Percentiles rank a stretch among this genome's conserved stretches.
These are phyloP conservation scores for Leucophenga montana DNA, from an alignment of 2,888 invertebrate genomes.

Conservation along the genomic window DNA sequence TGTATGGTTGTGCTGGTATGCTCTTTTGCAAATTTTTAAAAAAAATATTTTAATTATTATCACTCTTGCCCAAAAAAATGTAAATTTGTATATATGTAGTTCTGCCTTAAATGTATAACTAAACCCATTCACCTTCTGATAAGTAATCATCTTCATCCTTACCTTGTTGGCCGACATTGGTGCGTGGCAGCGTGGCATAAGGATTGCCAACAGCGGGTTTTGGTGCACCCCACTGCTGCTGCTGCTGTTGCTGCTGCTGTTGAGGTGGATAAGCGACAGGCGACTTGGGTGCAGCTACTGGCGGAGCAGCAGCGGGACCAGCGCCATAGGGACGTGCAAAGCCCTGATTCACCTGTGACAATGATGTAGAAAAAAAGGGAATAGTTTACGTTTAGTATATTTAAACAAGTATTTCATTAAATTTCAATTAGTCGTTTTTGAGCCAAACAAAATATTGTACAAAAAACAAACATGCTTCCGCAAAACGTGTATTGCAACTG, in stretches of 20 bases:
- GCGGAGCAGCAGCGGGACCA: slow-evolving; percentile 48
- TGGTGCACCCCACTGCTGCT: slow-evolving; percentile 54
- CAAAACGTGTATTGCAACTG: slow-evolving; percentile 16
- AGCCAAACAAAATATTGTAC: background rate
- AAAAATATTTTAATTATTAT: slow-evolving; percentile 29
- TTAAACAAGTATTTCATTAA: no score
- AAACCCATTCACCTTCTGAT: slow-evolving; percentile 68
- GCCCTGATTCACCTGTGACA: slow-evolving; percentile 69
- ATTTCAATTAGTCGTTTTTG: background rate
- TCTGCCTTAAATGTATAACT: slow-evolving; percentile 32
- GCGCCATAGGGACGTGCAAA: slow-evolving; percentile 71
- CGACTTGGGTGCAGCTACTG: slow-evolving; percentile 68
- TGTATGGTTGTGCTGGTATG: no score
- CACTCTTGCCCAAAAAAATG: slow-evolving; percentile 39
- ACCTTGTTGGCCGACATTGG: slow-evolving; percentile 72
- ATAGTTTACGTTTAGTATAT: no score
- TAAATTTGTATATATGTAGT: slow-evolving; percentile 35
- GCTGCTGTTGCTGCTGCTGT: slow-evolving; percentile 46
- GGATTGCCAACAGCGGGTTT: slow-evolving; percentile 61
- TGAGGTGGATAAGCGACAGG: slow-evolving; percentile 71
- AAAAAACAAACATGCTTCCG: background rate
- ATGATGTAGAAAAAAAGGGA: background rate
- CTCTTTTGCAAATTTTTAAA: background rate
- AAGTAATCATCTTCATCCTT: slow-evolving; percentile 64
- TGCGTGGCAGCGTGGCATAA: slow-evolving; percentile 72